Evolutionary conservation across 2,113 vertebrate species (phyloP).

Genomic region (Melanostigma gelatinosum): DNA sequence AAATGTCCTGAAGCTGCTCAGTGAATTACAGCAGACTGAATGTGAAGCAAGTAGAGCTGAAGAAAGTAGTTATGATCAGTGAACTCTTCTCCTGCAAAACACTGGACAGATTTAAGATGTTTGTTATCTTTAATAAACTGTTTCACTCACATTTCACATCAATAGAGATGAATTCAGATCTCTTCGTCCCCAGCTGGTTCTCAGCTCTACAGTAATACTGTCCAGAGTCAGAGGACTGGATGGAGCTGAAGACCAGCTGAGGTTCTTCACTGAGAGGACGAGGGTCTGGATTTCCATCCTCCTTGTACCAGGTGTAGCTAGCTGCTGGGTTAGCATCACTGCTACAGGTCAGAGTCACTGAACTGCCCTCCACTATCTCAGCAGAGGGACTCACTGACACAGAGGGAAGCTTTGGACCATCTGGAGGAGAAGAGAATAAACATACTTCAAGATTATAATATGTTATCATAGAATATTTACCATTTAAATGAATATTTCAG

Average conservation of each 20-base stretch:
- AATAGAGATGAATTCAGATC: background rate
- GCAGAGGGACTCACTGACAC: slow-evolving; percentile 37
- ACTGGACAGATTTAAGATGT: background rate
- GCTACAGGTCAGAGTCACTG: slow-evolving; percentile 17
- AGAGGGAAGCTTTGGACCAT: slow-evolving; percentile 4
- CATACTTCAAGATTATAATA: too few relatives aligned
- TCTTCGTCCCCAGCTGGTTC: slow-evolving; percentile 8
- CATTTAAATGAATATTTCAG: too few relatives aligned
- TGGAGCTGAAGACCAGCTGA: background rate
- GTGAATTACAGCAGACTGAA: slow-evolving; percentile 2
- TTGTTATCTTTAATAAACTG: background rate
- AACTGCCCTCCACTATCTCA: slow-evolving; percentile 30
- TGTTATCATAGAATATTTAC: too few relatives aligned
- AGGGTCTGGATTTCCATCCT: too few relatives aligned
- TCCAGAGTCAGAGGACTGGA: slow-evolving; percentile 30
- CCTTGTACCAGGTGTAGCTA: slow-evolving; percentile 32
- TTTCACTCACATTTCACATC: slow-evolving; percentile 44
- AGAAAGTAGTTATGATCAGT: background rate
- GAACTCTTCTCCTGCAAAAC: background rate
- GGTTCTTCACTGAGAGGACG: too few relatives aligned
- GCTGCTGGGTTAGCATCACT: slow-evolving; percentile 32
- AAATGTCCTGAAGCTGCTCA: slow-evolving; percentile 4
- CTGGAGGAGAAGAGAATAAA: too few relatives aligned
- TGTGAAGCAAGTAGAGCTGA: background rate
- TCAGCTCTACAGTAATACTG: slow-evolving; percentile 32